Base-by-base conservation (phyloP, 2,113 vertebrate species). In the Axis porcinus region DNA sequence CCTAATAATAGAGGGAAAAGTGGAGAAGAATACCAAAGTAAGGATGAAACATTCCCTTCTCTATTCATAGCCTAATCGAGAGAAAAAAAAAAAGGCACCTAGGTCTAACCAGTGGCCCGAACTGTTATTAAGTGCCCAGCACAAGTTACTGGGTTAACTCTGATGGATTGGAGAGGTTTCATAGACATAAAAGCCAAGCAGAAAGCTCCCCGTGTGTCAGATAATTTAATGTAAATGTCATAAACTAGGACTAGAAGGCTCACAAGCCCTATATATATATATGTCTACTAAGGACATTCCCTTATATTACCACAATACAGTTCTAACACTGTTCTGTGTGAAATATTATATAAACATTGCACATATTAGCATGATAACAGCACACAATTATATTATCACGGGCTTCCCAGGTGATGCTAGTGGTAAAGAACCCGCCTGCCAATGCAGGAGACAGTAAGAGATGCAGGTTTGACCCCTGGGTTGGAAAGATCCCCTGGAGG, bases 191-290 rank as follows among this genome's bases (percentile, higher is more conserved):
- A 43, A 50, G 30, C 3, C 16, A 67, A n/a, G 81, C 10, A 36
- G 52, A 43, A 50, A 57, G 27, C 33, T 23, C 45, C 43, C 43
- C 7, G 0, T 15, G 30, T 33, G 27, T 45, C 78, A n/a, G 45
- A 9, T 25, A 45, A 78, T 27, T 58, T 78, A 11, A 27, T 15
- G 50, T 47, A 50, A 85, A 55, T 15, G 30, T 60, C 76, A 7
- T 47, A 30, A 28, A 7, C n/a, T 14, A 17, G 70, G 45, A 52
- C 67, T 74, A 74, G 10, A 23, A 74, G 19, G 57, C 76, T 57
- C 67, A 2, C 1, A 28, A 45, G 43, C 17, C 52, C 15, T 3
- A 2, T 43, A 28, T 8, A 1, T 47, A 54, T 13, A 5, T 36
- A 2, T 6, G 7, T 47, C 50, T 85, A 40, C 54, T n/a, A 19